These are phyloP conservation scores for Nyctereutes procyonoides DNA, from an alignment of 2,113 vertebrate species.

Conservation along the genomic window DNA sequence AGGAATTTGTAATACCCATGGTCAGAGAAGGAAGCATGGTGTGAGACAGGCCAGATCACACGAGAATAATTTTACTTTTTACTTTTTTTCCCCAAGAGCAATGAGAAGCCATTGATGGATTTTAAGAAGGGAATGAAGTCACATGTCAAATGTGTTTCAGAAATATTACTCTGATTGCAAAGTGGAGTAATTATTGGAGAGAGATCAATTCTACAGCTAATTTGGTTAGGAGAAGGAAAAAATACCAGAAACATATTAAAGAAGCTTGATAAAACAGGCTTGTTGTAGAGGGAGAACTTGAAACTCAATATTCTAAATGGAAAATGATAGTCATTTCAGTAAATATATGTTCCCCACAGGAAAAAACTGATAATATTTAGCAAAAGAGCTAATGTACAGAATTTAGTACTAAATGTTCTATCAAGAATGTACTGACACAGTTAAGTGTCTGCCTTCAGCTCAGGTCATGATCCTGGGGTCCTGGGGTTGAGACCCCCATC, in stretches of 20 bases:
- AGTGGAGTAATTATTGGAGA: conserved; percentile 42
- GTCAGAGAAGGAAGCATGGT: not conserved
- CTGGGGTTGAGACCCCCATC: not conserved
- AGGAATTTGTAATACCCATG: not conserved
- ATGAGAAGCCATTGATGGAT: not conserved
- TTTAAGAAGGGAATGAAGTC: conserved; percentile 32
- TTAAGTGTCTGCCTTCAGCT: not conserved
- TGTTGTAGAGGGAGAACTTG: not conserved
- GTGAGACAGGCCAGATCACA: not conserved
- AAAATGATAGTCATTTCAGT: conserved; percentile 57
- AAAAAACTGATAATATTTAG: conserved; percentile 46
- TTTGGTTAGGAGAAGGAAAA: conserved; percentile 27
- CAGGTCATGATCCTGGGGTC: not conserved
- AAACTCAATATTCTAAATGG: conserved; percentile 57
- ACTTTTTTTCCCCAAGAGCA: conserved; percentile 39
- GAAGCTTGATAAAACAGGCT: conserved; percentile 33
- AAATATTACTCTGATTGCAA: conserved; percentile 48
- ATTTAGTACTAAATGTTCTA: conserved; percentile 54
- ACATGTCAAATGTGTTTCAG: conserved; percentile 37
- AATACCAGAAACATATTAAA: conserved; percentile 45
- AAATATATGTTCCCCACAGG: conserved; percentile 39
- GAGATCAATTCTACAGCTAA: conserved; percentile 68
- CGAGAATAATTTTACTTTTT: too few relatives aligned
- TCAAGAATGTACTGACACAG: not conserved
- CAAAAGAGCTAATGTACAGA: conserved; percentile 21